These are phyloP conservation scores for Zootermopsis nevadensis DNA, from an alignment of 2,888 invertebrate species.

Conservation along the genomic window DNA sequence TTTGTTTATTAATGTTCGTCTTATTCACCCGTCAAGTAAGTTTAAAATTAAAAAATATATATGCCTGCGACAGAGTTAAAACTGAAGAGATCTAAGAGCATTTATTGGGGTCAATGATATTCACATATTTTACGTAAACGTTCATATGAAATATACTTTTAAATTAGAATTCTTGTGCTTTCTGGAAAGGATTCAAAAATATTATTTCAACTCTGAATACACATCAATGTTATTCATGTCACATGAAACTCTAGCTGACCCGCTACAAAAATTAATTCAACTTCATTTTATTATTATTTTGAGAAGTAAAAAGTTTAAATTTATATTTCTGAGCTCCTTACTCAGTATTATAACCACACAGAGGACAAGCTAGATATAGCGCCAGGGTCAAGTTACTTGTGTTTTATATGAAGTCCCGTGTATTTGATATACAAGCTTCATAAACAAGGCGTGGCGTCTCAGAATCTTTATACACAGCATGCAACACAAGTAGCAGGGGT, in stretches of 20 bases:
- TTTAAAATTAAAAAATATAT: constrained; percentile 8
- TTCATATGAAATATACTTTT: background rate
- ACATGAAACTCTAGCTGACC: background rate
- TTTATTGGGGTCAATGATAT: constrained; percentile 27
- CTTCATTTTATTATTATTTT: constrained; percentile 14
- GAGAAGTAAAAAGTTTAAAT: constrained; percentile 24
- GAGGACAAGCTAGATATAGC: background rate
- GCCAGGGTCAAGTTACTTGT: constrained; percentile 18
- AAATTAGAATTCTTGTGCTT: background rate
- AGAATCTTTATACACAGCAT: constrained; percentile 20
- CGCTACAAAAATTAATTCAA: constrained; percentile 15
- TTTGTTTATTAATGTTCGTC: too few relatives aligned
- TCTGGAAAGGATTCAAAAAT: background rate
- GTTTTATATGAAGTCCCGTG: constrained; percentile 34
- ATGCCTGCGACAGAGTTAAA: background rate
- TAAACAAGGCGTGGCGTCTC: constrained; percentile 31
- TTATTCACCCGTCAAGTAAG: too few relatives aligned
- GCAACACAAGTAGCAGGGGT: constrained; percentile 35
- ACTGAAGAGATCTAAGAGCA: too few relatives aligned
- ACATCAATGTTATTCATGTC: background rate
- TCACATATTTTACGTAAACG: background rate
- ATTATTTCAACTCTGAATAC: background rate
- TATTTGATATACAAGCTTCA: constrained; percentile 34
- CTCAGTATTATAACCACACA: constrained; percentile 14
- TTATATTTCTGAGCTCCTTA: constrained; percentile 23